Conservation (phyloP, 2,113 vertebrate genomes). For the Coracopsis vasa region DNA sequence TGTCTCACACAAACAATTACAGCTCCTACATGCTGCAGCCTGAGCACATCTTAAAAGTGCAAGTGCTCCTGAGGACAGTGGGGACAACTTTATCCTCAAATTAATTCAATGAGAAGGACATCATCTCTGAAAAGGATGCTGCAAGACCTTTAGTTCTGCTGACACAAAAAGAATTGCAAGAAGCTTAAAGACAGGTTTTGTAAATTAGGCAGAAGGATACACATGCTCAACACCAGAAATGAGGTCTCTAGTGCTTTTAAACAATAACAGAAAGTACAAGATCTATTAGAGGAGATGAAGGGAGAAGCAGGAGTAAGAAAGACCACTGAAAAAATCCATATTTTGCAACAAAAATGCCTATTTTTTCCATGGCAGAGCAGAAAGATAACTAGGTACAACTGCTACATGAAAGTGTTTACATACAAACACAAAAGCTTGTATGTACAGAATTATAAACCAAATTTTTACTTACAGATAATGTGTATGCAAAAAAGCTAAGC, state of each 20-base stretch:
- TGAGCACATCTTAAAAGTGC: background rate
- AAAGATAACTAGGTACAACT: background rate
- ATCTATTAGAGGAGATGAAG: background rate
- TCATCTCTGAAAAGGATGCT: background rate
- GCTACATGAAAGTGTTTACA: background rate
- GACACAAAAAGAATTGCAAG: background rate
- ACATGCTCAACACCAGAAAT: background rate
- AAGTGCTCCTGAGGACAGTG: background rate
- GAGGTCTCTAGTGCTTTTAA: background rate
- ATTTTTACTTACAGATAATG: background rate
- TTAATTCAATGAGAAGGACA: background rate
- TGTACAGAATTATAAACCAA: background rate
- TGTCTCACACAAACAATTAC: background rate
- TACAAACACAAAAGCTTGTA: background rate
- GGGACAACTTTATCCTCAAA: background rate
- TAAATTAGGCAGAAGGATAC: background rate
- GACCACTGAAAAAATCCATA: background rate
- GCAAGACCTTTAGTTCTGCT: background rate
- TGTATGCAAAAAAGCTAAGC: background rate
- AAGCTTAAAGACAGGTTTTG: background rate
- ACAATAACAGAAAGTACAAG: background rate
- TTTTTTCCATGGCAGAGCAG: background rate
- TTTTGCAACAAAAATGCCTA: background rate
- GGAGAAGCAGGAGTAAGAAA: background rate
- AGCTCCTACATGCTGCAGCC: background rate